Conservation (phyloP, 2,888 invertebrate species). For the Campaea margaritaria region DNA sequence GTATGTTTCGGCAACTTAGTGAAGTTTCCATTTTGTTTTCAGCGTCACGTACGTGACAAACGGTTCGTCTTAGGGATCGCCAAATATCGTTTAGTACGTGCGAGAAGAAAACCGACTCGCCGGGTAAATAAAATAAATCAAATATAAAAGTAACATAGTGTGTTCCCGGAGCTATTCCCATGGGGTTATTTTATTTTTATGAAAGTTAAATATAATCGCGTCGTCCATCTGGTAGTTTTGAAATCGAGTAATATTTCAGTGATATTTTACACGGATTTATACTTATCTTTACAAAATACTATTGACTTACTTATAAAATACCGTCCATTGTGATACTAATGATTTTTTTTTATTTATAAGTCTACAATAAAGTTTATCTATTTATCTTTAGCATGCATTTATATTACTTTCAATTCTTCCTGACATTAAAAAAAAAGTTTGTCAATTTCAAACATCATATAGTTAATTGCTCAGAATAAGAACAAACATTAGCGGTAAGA, state of each 20-base stretch:
- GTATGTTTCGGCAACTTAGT: constrained; percentile 75
- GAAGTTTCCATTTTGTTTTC: constrained; percentile 79
- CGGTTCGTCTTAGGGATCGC: constrained; percentile 84
- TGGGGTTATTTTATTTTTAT: constrained; percentile 51
- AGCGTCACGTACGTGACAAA: constrained; percentile 84
- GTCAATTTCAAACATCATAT: no score
- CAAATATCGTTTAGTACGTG: constrained; percentile 86
- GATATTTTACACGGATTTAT: no score
- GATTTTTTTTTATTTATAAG: no score
- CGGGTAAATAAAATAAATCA: constrained; percentile 84
- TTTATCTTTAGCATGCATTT: no score
- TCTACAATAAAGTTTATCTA: no score
- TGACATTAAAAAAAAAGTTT: no score
- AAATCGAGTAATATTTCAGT: not conserved
- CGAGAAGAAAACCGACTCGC: constrained; percentile 79
- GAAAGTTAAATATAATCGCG: constrained; percentile 46
- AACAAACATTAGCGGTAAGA: no score
- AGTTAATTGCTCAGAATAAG: no score
- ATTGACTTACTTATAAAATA: no score
- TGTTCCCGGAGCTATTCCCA: constrained; percentile 73
- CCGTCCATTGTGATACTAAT: no score
- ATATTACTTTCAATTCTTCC: no score
- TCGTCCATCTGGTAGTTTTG: constrained; percentile 32
- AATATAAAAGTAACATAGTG: constrained; percentile 80
- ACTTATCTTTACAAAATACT: no score